Conservation (phyloP, 2,113 vertebrate species). For the Percopsis transmontana region DNA sequence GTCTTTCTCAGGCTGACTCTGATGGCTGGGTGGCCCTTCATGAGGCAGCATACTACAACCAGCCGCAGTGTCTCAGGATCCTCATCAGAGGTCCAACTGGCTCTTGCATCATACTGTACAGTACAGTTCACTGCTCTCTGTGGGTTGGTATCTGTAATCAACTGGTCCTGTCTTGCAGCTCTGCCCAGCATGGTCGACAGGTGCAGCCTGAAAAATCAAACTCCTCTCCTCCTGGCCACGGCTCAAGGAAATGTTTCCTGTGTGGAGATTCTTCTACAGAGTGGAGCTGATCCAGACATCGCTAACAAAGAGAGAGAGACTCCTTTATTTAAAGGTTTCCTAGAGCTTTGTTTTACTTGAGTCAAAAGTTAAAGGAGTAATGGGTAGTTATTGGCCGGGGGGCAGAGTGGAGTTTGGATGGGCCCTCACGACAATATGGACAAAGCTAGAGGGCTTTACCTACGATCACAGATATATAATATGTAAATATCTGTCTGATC, state of each 20-base stretch:
- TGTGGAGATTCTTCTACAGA: conserved; percentile 78
- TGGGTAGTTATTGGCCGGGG: background rate
- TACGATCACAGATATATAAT: too few relatives aligned
- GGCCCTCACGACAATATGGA: too few relatives aligned
- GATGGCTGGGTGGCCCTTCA: conserved; percentile 87
- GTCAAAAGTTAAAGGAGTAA: background rate
- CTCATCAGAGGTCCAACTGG: conserved; percentile 59
- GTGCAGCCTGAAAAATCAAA: conserved; percentile 81
- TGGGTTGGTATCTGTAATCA: background rate
- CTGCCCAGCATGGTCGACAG: conserved; percentile 79
- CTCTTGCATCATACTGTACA: background rate
- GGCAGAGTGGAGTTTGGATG: too few relatives aligned
- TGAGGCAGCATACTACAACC: conserved; percentile 84
- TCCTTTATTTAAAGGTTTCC: conserved; percentile 83
- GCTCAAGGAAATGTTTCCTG: conserved; percentile 78
- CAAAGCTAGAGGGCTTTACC: too few relatives aligned
- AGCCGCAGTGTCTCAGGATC: conserved; percentile 77
- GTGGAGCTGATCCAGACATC: conserved; percentile 82
- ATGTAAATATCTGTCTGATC: too few relatives aligned
- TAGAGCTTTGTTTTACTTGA: background rate
- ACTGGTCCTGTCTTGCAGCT: conserved; percentile 55
- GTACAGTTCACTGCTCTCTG: background rate
- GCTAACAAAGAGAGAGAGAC: conserved; percentile 83
- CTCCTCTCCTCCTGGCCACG: conserved; percentile 80
- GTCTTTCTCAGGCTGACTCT: conserved; percentile 74